These are phyloP conservation scores for Acanthopagrus latus DNA, from an alignment of 2,797 vertebrate species.

Conservation along the genomic window DNA sequence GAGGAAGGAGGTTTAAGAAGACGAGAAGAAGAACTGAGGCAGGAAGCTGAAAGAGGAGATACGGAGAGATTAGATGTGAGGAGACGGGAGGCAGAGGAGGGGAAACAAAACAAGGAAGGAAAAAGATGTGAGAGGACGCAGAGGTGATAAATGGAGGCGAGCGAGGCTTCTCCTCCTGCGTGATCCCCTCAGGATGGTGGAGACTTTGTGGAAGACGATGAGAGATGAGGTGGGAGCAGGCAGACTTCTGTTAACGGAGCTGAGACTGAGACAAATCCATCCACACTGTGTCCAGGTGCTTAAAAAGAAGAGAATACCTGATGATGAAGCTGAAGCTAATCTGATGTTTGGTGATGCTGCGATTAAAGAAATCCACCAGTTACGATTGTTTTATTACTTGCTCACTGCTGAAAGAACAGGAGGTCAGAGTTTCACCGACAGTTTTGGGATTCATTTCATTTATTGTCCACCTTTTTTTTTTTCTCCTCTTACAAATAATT, in stretches of 20 bases:
- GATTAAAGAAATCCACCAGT: no score
- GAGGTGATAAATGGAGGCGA: constrained; percentile 33
- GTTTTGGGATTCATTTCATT: no score
- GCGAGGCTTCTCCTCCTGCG: background rate
- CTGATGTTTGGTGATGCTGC: no score
- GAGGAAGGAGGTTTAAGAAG: background rate
- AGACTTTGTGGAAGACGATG: constrained; percentile 1
- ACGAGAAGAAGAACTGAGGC: background rate
- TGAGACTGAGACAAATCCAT: background rate
- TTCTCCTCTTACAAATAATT: no score
- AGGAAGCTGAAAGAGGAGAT: background rate
- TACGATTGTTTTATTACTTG: background rate
- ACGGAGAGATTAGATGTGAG: constrained; percentile 21
- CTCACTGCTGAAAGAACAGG: no score
- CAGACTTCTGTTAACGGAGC: background rate
- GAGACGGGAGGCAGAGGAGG: constrained; percentile 29
- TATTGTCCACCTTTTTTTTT: no score
- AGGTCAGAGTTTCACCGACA: no score
- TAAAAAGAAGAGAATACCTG: no score
- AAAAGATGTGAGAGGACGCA: constrained; percentile 43
- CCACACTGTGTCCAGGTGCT: background rate
- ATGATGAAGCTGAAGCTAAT: no score
- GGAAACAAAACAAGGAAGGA: constrained; percentile 16
- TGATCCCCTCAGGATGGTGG: constrained; percentile 20
- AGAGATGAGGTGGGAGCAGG: constrained; percentile 17